Evolutionary conservation across 2,888 invertebrate species (phyloP), one percentile per base, ranked within the genome.

Genomic region (Opisthograptis luteolata): DNA sequence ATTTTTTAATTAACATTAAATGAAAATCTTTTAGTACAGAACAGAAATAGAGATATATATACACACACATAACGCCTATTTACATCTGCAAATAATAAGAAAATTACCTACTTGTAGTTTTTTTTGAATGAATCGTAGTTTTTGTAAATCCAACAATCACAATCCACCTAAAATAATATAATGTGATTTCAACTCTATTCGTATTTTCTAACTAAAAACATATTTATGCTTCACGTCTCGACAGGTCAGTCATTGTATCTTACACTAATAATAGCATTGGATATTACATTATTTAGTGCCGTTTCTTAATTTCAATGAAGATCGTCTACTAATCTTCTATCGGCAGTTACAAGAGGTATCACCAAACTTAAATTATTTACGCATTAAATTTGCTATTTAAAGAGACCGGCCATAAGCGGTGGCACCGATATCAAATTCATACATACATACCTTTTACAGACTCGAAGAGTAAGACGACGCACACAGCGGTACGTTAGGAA

Each of bases 271-370:
- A 2, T 2, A 13, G 22, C 31, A 14, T 32, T n/a, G 12, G n/a
- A 30, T 31, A 9, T 37, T 17, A 37, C 15, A 37, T 31, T 45
- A 45, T 22, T 45, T 45, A 45, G 37, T 45, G 37, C 45, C 45
- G 37, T 45, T 32, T 14, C 17, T n/a, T n/a, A n/a, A 17, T 31
- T 5, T 3, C 9, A 8, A 0, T 31, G 4, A 31, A 17, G 14
- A n/a, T 14, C 30, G 14, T 30, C 25, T 10, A 10, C 5, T n/a
- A n/a, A n/a, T n/a, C n/a, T n/a, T n/a, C n/a, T n/a, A n/a, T n/a
- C n/a, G n/a, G n/a, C n/a, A n/a, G n/a, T n/a, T n/a, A n/a, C n/a
- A n/a, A n/a, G n/a, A n/a, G n/a, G n/a, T n/a, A n/a, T n/a, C n/a
- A n/a, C n/a, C n/a, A n/a, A n/a, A n/a, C n/a, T n/a, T n/a, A n/a